These are phyloP conservation scores for Oreocharis arfaki DNA, from an alignment of 2,113 vertebrate genomes.

Conservation along the genomic window DNA sequence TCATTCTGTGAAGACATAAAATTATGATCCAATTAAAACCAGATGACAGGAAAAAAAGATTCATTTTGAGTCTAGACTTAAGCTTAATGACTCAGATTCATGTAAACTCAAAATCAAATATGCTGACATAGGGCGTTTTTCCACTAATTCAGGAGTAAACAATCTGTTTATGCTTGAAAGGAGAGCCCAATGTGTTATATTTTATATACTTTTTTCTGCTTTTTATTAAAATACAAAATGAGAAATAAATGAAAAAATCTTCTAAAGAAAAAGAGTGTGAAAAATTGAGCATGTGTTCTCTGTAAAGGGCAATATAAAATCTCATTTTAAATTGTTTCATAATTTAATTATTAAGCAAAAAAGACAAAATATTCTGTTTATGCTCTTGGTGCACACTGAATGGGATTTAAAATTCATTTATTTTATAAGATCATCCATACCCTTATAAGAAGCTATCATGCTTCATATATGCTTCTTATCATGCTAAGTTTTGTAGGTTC, in stretches of 20 bases:
- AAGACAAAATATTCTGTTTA: background rate
- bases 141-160: background rate
- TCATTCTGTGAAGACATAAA: background rate
- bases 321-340: background rate
- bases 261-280: background rate
- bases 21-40: conserved; percentile 26
- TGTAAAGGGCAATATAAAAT: background rate
- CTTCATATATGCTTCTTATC: too few relatives aligned
- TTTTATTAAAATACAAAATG: background rate
- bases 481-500: background rate
- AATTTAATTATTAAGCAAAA: background rate
- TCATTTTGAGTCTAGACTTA: conserved; percentile 20
- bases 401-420: background rate
- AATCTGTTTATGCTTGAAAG: background rate
- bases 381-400: background rate
- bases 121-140: background rate
- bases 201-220: background rate
- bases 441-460: background rate
- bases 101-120: conserved; percentile 19
- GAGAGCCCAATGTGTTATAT: background rate
- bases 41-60: background rate
- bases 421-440: background rate
- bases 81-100: conserved; percentile 25
- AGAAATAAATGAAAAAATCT: background rate
- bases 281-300: background rate